A percentile compares a stretch with the other conserved stretches of the same genome.
These are phyloP conservation scores for Oscheius sp. DNA, from an alignment of 2,888 invertebrate genomes.

Conservation along the genomic window DNA sequence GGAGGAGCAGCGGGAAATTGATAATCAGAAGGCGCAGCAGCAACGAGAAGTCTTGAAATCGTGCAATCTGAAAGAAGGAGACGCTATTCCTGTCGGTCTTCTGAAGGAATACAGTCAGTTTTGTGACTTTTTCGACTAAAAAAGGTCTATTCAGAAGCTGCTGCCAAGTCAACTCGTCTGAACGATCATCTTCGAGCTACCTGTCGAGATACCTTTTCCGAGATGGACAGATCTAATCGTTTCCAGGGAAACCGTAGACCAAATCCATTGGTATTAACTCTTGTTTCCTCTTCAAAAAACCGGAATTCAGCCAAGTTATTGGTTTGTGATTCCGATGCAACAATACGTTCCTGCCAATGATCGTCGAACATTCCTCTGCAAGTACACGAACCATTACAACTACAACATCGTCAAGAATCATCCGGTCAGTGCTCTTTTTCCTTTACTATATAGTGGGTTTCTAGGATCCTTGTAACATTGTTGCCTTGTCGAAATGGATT, in stretches of 20 bases:
- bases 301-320: neutral
- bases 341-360: conserved; percentile 20
- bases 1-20: neutral
- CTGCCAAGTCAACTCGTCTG: neutral
- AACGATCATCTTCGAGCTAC: neutral
- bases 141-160: neutral
- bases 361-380: conserved; percentile 16
- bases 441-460: neutral
- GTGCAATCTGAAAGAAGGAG: neutral
- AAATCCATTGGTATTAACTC: neutral
- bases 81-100: neutral
- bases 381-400: conserved; percentile 8
- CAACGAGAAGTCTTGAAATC: neutral
- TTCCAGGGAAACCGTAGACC: neutral
- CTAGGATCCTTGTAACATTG: neutral
- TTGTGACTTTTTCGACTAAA: neutral
- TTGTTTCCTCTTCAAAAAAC: neutral
- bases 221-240: neutral
- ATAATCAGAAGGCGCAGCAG: neutral
- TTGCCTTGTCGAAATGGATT: neutral
- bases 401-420: neutral
- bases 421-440: neutral
- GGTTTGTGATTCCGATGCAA: neutral
- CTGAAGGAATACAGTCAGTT: conserved; percentile 2
- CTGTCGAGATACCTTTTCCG: neutral